phyloP scores from a whole-genome alignment of 2,888 invertebrate species.

The Rutpela maculata region DNA sequence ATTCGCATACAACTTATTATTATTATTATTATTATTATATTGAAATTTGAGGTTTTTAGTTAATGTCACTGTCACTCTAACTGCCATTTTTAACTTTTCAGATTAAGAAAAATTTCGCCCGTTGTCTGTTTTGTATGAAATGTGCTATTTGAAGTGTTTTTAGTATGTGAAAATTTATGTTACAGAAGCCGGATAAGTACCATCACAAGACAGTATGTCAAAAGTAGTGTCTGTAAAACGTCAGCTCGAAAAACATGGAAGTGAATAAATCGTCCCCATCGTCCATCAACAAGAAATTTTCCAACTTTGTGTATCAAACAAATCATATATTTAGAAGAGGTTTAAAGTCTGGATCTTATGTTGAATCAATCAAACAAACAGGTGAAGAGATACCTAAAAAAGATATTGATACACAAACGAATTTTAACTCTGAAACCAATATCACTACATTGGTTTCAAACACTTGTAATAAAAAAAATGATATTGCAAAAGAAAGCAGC shows the following conservation, averaged over 20 bases:
- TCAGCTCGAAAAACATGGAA: constrained; percentile 44
- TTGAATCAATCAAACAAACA: background rate
- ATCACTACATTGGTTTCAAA: too few relatives aligned
- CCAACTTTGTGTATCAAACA: constrained; percentile 53
- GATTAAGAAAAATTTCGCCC: background rate
- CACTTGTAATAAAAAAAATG: constrained; percentile 41
- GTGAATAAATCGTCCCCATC: constrained; percentile 37
- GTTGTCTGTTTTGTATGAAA: background rate
- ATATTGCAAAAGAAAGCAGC: constrained; percentile 57
- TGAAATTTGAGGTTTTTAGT: background rate
- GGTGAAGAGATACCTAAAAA: constrained; percentile 4
- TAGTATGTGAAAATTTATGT: background rate
- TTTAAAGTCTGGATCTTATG: constrained; percentile 43
- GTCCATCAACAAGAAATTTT: constrained; percentile 37
- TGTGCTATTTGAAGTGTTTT: background rate
- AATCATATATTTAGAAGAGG: constrained; percentile 44
- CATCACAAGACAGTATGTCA: constrained; percentile 40
- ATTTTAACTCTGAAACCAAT: constrained; percentile 49
- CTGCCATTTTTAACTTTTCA: constrained; percentile 18
- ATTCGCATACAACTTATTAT: too few relatives aligned
- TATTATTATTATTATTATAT: too few relatives aligned
- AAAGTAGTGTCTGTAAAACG: constrained; percentile 5
- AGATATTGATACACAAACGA: constrained; percentile 45
- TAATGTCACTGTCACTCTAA: background rate
- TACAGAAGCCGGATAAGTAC: background rate